Conservation (phyloP, 1,140 invertebrate genomes). For the Sminthurides bifidus region DNA sequence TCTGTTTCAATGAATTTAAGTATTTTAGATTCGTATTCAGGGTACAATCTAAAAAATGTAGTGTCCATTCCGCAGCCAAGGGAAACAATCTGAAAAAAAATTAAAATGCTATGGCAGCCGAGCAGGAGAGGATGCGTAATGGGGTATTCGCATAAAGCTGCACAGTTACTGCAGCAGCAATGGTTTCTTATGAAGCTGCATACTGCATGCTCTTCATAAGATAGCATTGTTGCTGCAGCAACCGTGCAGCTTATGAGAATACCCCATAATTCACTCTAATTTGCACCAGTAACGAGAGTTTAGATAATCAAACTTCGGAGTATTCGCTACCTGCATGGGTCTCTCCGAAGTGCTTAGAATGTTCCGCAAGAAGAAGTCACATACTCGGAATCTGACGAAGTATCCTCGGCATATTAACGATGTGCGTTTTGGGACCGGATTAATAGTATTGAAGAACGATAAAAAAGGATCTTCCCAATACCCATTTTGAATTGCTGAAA, state of each 20-base stretch:
- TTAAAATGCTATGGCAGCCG: too few relatives aligned
- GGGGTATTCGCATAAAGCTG: too few relatives aligned
- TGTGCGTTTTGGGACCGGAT: conserved; percentile 18
- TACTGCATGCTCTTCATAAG: too few relatives aligned
- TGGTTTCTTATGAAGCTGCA: too few relatives aligned
- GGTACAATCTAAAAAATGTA: not conserved
- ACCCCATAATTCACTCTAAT: too few relatives aligned
- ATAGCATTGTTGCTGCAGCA: too few relatives aligned
- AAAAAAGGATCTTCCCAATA: conserved; percentile 31
- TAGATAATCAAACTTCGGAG: conserved; percentile 1
- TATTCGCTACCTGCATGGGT: conserved; percentile 21
- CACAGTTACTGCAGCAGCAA: too few relatives aligned
- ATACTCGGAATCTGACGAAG: conserved; percentile 26
- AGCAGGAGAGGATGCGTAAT: too few relatives aligned
- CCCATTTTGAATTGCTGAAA: conserved; percentile 22
- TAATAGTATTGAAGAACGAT: conserved; percentile 18
- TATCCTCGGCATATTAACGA: conserved; percentile 29
- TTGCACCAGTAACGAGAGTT: too few relatives aligned
- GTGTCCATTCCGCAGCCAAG: conserved; percentile 4
- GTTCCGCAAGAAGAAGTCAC: conserved; percentile 27
- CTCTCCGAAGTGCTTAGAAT: conserved; percentile 6
- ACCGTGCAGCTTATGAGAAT: too few relatives aligned
- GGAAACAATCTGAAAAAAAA: conserved; percentile 1
- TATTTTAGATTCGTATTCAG: not conserved
- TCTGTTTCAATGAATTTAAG: too few relatives aligned